Evolutionary conservation across 2,797 vertebrate species (phyloP).

Genomic region (Spheniscus humboldti): DNA sequence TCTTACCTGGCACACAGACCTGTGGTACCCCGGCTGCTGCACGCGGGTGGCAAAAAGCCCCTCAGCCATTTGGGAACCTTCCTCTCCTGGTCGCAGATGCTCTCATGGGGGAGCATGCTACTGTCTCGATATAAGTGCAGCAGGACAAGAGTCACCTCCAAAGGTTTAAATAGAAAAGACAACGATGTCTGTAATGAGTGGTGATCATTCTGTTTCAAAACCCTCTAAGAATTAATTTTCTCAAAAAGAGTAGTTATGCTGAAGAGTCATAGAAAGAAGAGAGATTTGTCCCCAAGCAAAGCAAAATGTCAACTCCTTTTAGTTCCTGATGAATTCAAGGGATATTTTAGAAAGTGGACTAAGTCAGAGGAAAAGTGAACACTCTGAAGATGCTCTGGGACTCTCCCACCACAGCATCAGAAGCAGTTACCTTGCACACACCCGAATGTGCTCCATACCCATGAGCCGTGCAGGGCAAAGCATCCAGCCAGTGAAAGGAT

Average conservation of each 20-base stretch:
- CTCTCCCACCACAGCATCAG: neutral
- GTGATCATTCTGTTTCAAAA: neutral
- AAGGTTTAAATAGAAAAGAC: neutral
- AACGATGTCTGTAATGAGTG: neutral
- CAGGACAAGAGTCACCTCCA: neutral
- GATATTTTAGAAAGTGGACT: neutral
- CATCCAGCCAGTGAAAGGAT: neutral
- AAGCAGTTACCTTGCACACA: neutral
- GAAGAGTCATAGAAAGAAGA: neutral
- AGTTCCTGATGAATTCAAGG: neutral
- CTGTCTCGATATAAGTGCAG: neutral
- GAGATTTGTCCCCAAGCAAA: neutral
- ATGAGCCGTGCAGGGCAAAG: neutral
- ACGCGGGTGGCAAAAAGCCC: neutral
- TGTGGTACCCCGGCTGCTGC: neutral
- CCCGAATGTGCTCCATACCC: neutral
- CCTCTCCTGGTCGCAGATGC: neutral
- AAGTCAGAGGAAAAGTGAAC: neutral
- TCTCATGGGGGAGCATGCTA: accelerated
- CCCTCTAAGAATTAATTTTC: neutral
- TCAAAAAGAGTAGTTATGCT: neutral
- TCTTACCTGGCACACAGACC: neutral
- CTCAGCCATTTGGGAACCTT: neutral
- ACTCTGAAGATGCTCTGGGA: neutral
- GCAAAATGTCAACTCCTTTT: neutral